Conservation (phyloP, 1,140 invertebrate species). For the Brachionus calyciflorus region DNA sequence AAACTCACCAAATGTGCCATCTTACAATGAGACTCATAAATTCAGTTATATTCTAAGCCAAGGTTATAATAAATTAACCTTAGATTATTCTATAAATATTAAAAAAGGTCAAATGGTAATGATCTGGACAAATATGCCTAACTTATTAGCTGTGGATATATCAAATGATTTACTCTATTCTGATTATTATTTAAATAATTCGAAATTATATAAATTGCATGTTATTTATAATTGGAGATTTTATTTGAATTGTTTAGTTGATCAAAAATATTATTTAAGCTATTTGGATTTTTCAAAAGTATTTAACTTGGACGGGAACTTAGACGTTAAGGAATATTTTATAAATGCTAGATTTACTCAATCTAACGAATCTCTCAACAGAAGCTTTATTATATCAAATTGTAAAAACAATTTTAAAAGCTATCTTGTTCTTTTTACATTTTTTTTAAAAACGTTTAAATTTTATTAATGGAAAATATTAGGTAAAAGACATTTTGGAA, state of each 20-base stretch:
- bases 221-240: neutral
- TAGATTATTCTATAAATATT: neutral
- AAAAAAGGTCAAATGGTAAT: conserved; percentile 2
- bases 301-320: neutral
- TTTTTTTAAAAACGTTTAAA: too few relatives aligned
- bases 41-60: neutral
- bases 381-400: neutral
- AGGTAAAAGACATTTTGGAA: too few relatives aligned
- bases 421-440: too few relatives aligned
- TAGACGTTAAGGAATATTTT: too few relatives aligned
- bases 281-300: neutral
- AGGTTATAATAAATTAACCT: neutral
- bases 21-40: neutral
- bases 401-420: too few relatives aligned
- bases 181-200: neutral
- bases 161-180: neutral
- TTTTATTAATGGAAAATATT: too few relatives aligned
- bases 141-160: neutral
- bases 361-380: neutral
- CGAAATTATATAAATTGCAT: neutral
- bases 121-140: neutral
- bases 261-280: neutral
- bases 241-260: neutral
- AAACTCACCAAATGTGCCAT: neutral
- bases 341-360: neutral